These are phyloP conservation scores for Falcaria lacertinaria DNA, from an alignment of 2,888 invertebrate species.

Conservation along the genomic window DNA sequence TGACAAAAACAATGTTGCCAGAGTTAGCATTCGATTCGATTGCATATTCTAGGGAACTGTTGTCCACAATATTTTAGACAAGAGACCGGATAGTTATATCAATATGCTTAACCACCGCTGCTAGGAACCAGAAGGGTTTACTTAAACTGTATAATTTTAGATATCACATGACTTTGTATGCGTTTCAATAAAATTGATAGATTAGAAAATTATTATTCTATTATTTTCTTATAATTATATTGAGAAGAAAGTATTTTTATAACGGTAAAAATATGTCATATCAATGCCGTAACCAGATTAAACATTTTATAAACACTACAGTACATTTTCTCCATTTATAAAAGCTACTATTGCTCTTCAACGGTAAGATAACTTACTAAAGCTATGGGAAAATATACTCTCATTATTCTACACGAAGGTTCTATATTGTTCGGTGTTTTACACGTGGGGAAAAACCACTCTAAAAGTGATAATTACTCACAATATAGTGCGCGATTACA, in stretches of 20 bases:
- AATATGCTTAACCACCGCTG: slow-evolving; percentile 6
- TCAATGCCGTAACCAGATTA: not conserved
- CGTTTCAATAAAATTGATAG: not conserved
- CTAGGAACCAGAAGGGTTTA: not conserved
- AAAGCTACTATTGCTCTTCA: not conserved
- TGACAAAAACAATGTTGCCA: no score
- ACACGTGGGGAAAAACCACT: no score
- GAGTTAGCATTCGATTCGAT: no score
- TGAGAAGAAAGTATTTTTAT: not conserved
- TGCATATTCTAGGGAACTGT: no score
- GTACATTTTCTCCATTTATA: not conserved
- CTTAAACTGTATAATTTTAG: not conserved
- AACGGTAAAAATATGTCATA: not conserved
- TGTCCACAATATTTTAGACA: no score
- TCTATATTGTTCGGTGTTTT: not conserved
- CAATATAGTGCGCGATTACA: not conserved
- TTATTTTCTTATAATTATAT: not conserved
- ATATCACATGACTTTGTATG: not conserved
- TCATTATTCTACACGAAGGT: not conserved
- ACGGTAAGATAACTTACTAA: not conserved
- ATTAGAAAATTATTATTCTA: not conserved
- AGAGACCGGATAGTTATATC: no score
- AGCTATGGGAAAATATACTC: not conserved
- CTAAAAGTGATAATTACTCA: no score
- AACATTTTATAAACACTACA: slow-evolving; percentile 2